These are phyloP conservation scores for Solenodon paradoxus DNA, from an alignment of 2,113 vertebrate genomes.

Conservation along the genomic window DNA sequence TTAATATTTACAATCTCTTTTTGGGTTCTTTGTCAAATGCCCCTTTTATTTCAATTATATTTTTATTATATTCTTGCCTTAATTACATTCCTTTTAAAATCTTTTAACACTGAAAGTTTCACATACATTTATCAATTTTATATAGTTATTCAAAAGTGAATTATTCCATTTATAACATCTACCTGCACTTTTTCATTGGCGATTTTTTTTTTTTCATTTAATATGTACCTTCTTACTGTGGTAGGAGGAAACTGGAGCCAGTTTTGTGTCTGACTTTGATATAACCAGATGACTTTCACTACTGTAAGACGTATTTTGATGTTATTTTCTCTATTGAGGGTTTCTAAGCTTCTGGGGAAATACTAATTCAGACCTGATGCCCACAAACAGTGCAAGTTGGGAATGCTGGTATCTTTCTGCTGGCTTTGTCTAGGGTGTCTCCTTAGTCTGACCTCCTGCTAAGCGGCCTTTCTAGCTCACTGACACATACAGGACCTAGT, in stretches of 20 bases:
- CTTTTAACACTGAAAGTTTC: background rate
- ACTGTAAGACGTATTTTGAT: background rate
- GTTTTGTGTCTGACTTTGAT: background rate
- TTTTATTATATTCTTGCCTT: background rate
- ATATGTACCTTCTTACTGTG: background rate
- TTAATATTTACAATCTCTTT: constrained; percentile 4
- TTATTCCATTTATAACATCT: background rate
- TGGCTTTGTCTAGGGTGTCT: background rate
- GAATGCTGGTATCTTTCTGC: background rate
- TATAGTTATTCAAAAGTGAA: background rate
- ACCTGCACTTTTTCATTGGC: background rate
- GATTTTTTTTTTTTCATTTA: background rate
- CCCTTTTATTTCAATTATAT: background rate
- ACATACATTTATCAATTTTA: background rate
- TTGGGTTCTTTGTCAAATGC: background rate
- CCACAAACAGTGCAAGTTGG: background rate
- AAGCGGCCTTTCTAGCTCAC: background rate
- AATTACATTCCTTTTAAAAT: background rate
- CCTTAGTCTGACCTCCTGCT: background rate
- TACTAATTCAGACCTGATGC: background rate
- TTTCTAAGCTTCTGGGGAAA: background rate
- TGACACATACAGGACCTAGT: background rate
- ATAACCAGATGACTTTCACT: background rate
- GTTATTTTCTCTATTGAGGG: background rate
- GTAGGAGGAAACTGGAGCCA: background rate